Evolutionary conservation across 2,888 invertebrate species (phyloP).

Genomic region (Leptinotarsa tumamoca): DNA sequence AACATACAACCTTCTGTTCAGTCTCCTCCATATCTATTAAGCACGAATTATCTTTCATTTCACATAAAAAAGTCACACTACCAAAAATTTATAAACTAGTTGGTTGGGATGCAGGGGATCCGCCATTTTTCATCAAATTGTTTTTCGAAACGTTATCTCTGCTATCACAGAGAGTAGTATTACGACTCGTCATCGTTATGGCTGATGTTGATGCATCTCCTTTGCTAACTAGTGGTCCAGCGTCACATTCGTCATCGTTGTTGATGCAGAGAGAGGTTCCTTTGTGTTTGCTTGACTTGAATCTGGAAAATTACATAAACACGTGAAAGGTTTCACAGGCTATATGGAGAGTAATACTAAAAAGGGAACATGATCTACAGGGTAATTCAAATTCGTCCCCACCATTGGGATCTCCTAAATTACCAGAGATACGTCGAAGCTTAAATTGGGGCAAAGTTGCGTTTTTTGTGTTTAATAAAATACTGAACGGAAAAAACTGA

Average conservation of each 20-base stretch:
- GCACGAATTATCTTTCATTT: not conserved
- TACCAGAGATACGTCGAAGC: too few species aligned
- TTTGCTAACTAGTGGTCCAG: conserved; percentile 68
- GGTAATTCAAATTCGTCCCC: too few species aligned
- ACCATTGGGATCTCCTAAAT: too few species aligned
- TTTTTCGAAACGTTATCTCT: conserved; percentile 54
- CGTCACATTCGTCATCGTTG: conserved; percentile 69
- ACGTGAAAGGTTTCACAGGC: too few species aligned
- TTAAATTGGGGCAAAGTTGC: too few species aligned
- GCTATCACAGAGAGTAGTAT: conserved; percentile 62
- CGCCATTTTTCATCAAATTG: conserved; percentile 50
- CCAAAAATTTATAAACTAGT: conserved; percentile 42
- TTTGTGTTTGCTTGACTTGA: conserved; percentile 31
- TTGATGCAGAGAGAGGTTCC: conserved; percentile 47
- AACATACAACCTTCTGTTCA: not conserved
- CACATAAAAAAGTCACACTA: not conserved
- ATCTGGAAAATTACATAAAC: conserved; percentile 23
- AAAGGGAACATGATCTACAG: too few species aligned
- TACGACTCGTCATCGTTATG: conserved; percentile 71
- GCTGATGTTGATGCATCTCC: conserved; percentile 70
- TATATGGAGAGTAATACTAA: too few species aligned
- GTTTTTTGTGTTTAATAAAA: too few species aligned
- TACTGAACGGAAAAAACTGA: too few species aligned
- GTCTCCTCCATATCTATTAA: not conserved
- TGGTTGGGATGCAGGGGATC: conserved; percentile 54